A percentile compares a stretch with the other conserved stretches of the same genome.
These are phyloP conservation scores for Aleiodes leptofemur DNA, from an alignment of 2,888 invertebrate species.

Conservation along the genomic window DNA sequence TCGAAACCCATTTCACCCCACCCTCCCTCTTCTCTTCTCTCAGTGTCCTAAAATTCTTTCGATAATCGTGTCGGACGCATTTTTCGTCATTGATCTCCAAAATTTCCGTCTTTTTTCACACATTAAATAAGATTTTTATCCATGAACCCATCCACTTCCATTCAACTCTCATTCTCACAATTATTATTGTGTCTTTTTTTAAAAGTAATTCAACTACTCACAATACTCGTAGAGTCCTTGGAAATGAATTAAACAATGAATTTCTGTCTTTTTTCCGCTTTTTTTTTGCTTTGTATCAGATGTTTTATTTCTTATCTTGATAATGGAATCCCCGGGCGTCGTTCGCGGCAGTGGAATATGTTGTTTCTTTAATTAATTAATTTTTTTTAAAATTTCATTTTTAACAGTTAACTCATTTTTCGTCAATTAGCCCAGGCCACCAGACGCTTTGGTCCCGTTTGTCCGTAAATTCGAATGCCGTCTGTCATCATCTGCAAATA, in stretches of 20 bases:
- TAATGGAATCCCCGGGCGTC: constrained; percentile 49
- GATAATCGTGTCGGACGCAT: constrained; percentile 19
- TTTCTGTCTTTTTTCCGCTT: constrained; percentile 1
- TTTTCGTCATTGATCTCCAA: constrained; percentile 9
- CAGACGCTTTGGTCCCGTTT: constrained; percentile 79
- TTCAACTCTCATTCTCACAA: constrained; percentile 33
- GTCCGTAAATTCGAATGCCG: constrained; percentile 79
- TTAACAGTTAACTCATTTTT: constrained; percentile 50
- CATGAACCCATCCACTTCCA: constrained; percentile 35
- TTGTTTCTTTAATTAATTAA: constrained; percentile 39
- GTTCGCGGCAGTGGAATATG: constrained; percentile 69
- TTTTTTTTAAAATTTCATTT: constrained; percentile 14
- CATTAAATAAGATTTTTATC: constrained; percentile 11
- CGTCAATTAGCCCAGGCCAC: constrained; percentile 74
- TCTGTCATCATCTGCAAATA: constrained; percentile 77
- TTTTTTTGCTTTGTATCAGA: constrained; percentile 9
- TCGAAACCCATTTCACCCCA: neutral
- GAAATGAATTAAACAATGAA: constrained; percentile 23
- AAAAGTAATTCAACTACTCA: constrained; percentile 33
- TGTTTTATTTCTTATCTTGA: constrained; percentile 21
- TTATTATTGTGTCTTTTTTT: constrained; percentile 25
- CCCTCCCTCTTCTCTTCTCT: neutral
- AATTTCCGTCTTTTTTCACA: constrained; percentile 18
- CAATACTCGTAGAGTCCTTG: constrained; percentile 36
- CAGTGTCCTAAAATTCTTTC: constrained; percentile 13